Conservation (phyloP, 2,797 vertebrate genomes). For the Thamnophis elegans region DNA sequence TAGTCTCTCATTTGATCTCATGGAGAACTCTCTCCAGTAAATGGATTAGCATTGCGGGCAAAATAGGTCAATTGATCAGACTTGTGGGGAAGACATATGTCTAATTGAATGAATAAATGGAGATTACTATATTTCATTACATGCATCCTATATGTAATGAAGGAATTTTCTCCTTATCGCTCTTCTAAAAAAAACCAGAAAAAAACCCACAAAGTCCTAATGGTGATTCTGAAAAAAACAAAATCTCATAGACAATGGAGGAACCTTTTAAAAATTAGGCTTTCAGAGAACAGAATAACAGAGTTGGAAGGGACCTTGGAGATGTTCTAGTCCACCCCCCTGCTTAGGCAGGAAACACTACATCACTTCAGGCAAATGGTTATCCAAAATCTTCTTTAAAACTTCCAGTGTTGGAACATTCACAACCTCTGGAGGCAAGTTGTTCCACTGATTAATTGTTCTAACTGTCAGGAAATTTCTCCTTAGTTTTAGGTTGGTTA, state of each 20-base stretch:
- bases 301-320: too few relatives aligned
- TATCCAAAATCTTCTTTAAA: too few relatives aligned
- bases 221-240: not conserved
- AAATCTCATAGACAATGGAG: not conserved
- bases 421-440: too few relatives aligned
- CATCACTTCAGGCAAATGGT: too few relatives aligned
- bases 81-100: not conserved
- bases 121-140: not conserved
- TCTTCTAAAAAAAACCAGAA: constrained; percentile 26
- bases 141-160: not conserved
- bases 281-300: too few relatives aligned
- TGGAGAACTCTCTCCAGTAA: not conserved
- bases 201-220: not conserved
- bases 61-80: not conserved
- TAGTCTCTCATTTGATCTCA: not conserved
- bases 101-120: accelerated
- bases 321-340: too few relatives aligned
- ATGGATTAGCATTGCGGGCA: not conserved
- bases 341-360: too few relatives aligned
- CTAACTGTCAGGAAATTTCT: too few relatives aligned
- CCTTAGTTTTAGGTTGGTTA: too few relatives aligned
- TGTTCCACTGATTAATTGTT: too few relatives aligned
- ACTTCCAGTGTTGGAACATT: too few relatives aligned
- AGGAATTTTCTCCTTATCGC: not conserved
- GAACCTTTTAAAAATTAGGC: not conserved